phyloP scores from a whole-genome alignment of 1,140 invertebrate species.

The Atta colombica region DNA sequence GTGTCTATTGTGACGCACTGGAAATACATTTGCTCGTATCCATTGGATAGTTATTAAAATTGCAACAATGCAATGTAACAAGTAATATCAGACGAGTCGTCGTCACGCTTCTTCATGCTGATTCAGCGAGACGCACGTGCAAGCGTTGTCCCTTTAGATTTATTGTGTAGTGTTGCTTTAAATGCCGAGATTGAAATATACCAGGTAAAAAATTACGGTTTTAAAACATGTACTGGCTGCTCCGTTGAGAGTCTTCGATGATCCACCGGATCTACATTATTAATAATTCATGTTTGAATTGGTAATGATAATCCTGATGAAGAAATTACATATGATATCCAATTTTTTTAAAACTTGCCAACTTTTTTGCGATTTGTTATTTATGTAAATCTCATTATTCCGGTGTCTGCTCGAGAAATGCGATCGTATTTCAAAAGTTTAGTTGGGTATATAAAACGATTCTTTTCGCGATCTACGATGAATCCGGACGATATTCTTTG shows the following conservation, averaged over 20 bases:
- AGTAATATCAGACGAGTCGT: constrained; percentile 37
- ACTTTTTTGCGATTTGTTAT: constrained; percentile 33
- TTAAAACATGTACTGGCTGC: constrained; percentile 3
- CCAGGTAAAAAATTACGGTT: constrained; percentile 15
- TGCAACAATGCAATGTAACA: constrained; percentile 36
- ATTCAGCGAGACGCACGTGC: constrained; percentile 49
- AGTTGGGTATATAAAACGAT: background rate
- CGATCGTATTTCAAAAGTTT: background rate
- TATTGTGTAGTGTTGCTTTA: constrained; percentile 24
- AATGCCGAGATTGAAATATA: constrained; percentile 43
- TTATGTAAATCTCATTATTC: constrained; percentile 32
- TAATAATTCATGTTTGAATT: constrained; percentile 52
- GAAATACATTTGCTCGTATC: background rate
- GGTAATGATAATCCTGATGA: constrained; percentile 31
- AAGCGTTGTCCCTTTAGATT: constrained; percentile 18
- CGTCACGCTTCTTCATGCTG: constrained; percentile 44
- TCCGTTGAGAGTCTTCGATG: background rate
- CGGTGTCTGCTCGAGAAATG: background rate
- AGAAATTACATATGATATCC: constrained; percentile 18
- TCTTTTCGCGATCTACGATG: background rate
- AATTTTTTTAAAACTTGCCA: background rate
- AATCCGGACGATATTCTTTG: constrained; percentile 25
- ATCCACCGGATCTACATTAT: background rate
- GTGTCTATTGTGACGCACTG: background rate
- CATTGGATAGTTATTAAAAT: constrained; percentile 42